These are phyloP conservation scores for Malthinus seriepunctatus DNA, from an alignment of 2,888 invertebrate genomes.

Conservation along the genomic window DNA sequence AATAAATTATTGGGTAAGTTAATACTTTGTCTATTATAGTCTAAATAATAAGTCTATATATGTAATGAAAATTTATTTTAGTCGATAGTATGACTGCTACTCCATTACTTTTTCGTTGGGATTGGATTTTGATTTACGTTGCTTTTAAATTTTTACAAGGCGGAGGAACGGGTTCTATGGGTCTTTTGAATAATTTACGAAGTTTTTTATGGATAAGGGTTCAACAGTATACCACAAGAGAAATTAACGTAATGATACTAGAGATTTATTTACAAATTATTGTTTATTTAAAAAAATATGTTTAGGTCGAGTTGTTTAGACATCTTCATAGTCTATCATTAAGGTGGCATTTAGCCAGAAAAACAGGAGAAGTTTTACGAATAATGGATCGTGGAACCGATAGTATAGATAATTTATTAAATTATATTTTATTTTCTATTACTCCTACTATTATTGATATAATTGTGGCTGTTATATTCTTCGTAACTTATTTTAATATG, in stretches of 20 bases:
- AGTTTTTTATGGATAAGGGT: slow-evolving; percentile 94
- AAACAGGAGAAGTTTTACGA: slow-evolving; percentile 95
- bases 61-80: slow-evolving; percentile 57
- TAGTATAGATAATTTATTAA: slow-evolving; percentile 91
- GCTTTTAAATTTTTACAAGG: slow-evolving; percentile 93
- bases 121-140: slow-evolving; percentile 85
- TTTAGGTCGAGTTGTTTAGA: slow-evolving; percentile 76
- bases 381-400: slow-evolving; percentile 98
- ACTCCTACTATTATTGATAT: slow-evolving; percentile 92
- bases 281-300: slow-evolving; percentile 30
- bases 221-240: slow-evolving; percentile 93
- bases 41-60: slow-evolving; percentile 2
- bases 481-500: slow-evolving; percentile 82
- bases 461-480: slow-evolving; percentile 86
- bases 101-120: slow-evolving; percentile 78
- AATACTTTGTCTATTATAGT: background rate
- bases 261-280: background rate
- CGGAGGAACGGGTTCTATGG: slow-evolving; percentile 91
- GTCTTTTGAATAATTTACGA: slow-evolving; percentile 87
- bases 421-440: slow-evolving; percentile 91
- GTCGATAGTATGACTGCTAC: slow-evolving; percentile 75
- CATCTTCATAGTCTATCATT: slow-evolving; percentile 91
- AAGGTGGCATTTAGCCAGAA: slow-evolving; percentile 91
- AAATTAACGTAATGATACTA: slow-evolving; percentile 68
- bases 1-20: slow-evolving; percentile 85